Percentiles rank a stretch among this genome's conserved stretches.
Evolutionary conservation across 2,888 invertebrate genomes (phyloP).

Genomic region (Trilocha varians): DNA sequence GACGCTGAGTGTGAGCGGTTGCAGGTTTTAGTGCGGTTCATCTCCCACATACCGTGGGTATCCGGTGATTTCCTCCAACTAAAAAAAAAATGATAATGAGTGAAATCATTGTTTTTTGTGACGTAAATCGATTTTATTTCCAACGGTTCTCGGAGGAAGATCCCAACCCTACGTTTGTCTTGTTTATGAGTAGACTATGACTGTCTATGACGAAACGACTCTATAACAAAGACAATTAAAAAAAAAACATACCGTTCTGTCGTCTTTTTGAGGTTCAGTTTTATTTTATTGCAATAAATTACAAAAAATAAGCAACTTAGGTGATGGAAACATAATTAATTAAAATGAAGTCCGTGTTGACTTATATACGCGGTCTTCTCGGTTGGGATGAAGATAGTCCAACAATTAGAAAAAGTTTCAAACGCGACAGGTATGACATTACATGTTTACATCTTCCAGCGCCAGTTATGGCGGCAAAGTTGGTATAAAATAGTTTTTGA

Average conservation of each 20-base stretch:
- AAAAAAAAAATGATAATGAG: no score
- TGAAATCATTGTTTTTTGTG: no score
- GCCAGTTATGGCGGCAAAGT: slow-evolving; percentile 68
- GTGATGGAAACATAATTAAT: slow-evolving; percentile 50
- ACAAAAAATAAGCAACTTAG: slow-evolving; percentile 13
- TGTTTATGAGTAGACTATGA: no score
- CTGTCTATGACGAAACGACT: no score
- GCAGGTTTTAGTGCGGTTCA: no score
- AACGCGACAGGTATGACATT: slow-evolving; percentile 68
- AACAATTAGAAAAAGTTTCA: slow-evolving; percentile 41
- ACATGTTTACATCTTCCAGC: slow-evolving; percentile 68
- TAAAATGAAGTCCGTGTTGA: slow-evolving; percentile 62
- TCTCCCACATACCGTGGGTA: no score
- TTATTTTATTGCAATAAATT: slow-evolving; percentile 21
- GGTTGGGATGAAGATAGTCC: slow-evolving; percentile 49
- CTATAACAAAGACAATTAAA: no score
- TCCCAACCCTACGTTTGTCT: no score
- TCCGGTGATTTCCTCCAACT: no score
- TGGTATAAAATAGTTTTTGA: slow-evolving; percentile 24
- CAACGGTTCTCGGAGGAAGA: no score
- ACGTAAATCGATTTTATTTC: no score
- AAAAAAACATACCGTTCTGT: slow-evolving; percentile 25
- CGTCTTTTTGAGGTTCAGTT: slow-evolving; percentile 28
- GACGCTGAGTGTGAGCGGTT: no score
- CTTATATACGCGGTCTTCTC: slow-evolving; percentile 54